Evolutionary conservation across 2,888 invertebrate genomes (phyloP).

Genomic region (Nemotelus pantherinus): DNA sequence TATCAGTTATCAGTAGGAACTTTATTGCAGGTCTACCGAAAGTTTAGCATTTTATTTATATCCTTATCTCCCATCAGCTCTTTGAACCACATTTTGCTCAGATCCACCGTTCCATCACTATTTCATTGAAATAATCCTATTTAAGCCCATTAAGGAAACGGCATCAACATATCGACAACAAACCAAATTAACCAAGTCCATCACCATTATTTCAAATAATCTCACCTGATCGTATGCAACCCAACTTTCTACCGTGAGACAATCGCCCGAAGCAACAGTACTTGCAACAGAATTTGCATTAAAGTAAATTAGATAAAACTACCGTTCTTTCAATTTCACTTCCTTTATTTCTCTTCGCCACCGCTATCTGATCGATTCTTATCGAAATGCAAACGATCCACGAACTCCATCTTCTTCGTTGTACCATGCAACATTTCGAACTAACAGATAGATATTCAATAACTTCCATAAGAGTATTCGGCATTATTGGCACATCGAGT

Average conservation of each 20-base stretch:
- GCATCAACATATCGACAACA: background rate
- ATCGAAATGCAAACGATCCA: constrained; percentile 42
- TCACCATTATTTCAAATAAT: constrained; percentile 28
- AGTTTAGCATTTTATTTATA: too few species aligned
- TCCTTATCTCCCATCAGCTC: too few species aligned
- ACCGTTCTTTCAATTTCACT: constrained; percentile 26
- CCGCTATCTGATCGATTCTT: constrained; percentile 36
- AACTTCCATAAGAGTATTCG: constrained; percentile 22
- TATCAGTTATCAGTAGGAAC: too few species aligned
- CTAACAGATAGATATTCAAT: constrained; percentile 30
- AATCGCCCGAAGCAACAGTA: constrained; percentile 10
- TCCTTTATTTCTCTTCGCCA: background rate
- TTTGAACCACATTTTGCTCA: background rate
- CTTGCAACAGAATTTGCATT: constrained; percentile 7
- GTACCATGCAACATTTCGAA: background rate
- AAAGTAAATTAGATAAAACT: constrained; percentile 30
- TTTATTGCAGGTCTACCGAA: too few species aligned
- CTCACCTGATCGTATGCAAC: background rate
- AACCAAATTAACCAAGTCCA: constrained; percentile 19
- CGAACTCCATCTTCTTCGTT: constrained; percentile 9
- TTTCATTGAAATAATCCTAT: background rate
- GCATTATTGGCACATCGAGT: constrained; percentile 19
- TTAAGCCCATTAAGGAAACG: background rate
- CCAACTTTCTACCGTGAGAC: constrained; percentile 27
- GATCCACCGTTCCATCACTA: constrained; percentile 10